Evolutionary conservation across 1,140 invertebrate species (phyloP), one percentile per base, ranked within the genome.

Genomic region (Cheumatopsyche charites): DNA sequence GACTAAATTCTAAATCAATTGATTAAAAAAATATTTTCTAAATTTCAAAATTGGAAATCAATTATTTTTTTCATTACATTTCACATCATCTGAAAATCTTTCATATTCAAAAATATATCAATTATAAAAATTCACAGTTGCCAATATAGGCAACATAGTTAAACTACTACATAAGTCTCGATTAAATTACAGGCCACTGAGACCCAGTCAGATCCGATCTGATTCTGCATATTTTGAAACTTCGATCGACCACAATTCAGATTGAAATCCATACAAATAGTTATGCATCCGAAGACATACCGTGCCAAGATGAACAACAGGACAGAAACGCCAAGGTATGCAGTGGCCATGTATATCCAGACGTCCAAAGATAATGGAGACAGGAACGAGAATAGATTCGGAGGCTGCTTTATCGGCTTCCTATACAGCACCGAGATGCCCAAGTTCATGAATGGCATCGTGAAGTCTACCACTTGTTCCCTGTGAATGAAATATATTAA

Each of bases 321-420:
- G 17, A 96, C 89, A 0, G 95, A 97, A 2, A 98, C 95, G 6
- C 94, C 94, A 52, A 98, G 85, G 80, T 97, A 98, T 41, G 95
- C 95, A 0, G 94, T 94, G 0, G 92, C 92, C 92, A 97, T 97
- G 83, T 96, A 97, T 76, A 97, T 94, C 96, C 96, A 98, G 61
- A 98, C 96, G 77, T 95, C 94, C 36, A 96, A 82, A 11, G 94
- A 96, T 1, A 98, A 84, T 0, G 96, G 96, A n/a, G 94, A 95
- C 66, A 97, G 85, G 80, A 98, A 98, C 0, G 94, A 96, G 84
- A 98, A 95, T 67, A 97, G 83, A 83, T 95, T 94, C 0, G 94
- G 94, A 0, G 94, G 90, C 80, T 97, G 94, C 78, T 94, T 95
- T 67, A 92, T 90, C 0, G 94, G 94, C 78, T 95, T 95, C 65